Evolutionary conservation across 2,797 vertebrate species (phyloP), one percentile per base, ranked within the genome.

Genomic region (Oophaga sylvatica): DNA sequence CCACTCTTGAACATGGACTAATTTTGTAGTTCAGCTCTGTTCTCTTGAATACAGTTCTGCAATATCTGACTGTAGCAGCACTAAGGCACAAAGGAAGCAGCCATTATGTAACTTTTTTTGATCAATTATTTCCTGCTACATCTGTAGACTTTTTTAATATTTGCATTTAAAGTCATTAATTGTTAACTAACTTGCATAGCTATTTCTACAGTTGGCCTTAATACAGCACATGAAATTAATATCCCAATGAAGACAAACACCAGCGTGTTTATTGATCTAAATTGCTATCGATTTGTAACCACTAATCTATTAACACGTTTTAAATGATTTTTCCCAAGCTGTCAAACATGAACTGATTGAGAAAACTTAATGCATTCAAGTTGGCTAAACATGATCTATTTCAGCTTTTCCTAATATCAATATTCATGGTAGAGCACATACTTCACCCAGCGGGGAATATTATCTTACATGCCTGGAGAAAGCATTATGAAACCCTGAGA

Each of bases 291-390:
- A 89, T 89, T 41, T 53, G 62, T 19, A 89, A 85, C 71, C 84
- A 70, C 83, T 89, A 89, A 89, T 89, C 87, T 89, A 89, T 89
- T 89, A 89, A 89, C 83, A 89, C 87, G 22, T 82, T 89, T 89
- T 89, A 86, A 89, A 68, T 82, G 84, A 84, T 88, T 82, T 86
- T 86, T 87, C 45, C 87, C 63, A 76, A 63, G 83, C 87, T 68
- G 81, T 82, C 80, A 86, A 70, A 62, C 79, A 26, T 78, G 8
- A 89, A 76, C 71, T 78, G 71, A 86, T 86, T 78, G 80, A 77
- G 67, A 85, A 63, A 68, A 73, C 45, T 67, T 12, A 67, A 67
- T 26, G 81, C 29, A 41, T 77, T 17, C 19, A 70, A 48, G 76
- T 80, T 84, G 53, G 15, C 81, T 57, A 84, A 84, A 88, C 65